Evolutionary conservation across 2,888 invertebrate genomes (phyloP), one percentile per base, ranked within the genome.

Genomic region (Cosmorhoe ocellata): DNA sequence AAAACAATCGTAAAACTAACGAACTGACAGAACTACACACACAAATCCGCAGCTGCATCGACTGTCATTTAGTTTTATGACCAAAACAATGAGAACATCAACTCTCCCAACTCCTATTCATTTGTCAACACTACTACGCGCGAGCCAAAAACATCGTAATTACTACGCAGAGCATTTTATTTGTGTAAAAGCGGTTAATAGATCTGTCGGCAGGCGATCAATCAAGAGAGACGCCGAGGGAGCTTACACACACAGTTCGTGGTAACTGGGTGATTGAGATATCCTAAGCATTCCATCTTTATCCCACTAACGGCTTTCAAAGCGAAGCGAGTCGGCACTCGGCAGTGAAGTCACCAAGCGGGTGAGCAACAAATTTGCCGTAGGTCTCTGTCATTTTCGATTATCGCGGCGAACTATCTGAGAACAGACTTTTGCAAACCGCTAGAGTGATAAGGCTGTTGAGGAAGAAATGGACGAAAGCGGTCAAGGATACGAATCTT

Each of bases 181-280:
- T 38, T 22, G 33, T 43, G 38, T 18, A 38, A 39, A 36, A 40
- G 46, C 12, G n/a, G 40, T 34, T 27, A 41, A 56, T 45, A 49
- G 36, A 46, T 51, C 44, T 51, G 44, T 52, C 52, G 8, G 30
- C 51, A 28, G 41, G 31, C 40, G 27, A 58, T 60, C 51, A 43
- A 57, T 60, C 57, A 55, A n/a, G 42, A 34, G 40, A 45, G 55
- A 46, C 51, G 44, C 32, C 48, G 36, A 41, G 22, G 39, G 22
- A 41, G 52, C 44, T 50, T 44, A 51, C 39, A 31, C 42, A 51
- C 39, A 31, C 42, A 30, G 55, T 33, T 33, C 22, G 26, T 18
- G 18, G 3, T 18, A 32, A 39, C 33, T 11, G 30, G 51, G 38
- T 48, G 43, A 49, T 51, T 41, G 44, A 51, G 52, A 48, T 42